phyloP scores from a whole-genome alignment of 2,113 vertebrate genomes.

The Benitochromis conjunctus region DNA sequence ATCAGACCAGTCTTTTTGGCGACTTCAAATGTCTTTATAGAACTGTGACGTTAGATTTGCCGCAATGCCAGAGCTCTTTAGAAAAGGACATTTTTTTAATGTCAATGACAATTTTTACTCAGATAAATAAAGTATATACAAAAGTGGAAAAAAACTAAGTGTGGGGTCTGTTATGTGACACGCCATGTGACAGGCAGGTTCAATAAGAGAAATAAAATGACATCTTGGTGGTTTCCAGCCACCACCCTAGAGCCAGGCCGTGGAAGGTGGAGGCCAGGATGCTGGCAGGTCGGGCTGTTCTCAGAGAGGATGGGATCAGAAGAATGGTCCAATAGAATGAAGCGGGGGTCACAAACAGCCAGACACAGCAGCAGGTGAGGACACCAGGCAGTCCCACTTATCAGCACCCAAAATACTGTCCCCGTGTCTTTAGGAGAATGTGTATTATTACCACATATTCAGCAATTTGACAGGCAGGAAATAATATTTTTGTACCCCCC shows the following conservation, averaged over 20 bases:
- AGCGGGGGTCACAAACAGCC: fast-evolving
- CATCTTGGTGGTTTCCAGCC: neutral
- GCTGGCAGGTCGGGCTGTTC: neutral
- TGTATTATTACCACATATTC: neutral
- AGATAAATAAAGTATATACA: neutral
- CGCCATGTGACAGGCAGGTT: fast-evolving
- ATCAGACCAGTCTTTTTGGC: neutral
- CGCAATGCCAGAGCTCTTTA: fast-evolving
- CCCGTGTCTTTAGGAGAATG: fast-evolving
- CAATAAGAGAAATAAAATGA: fast-evolving
- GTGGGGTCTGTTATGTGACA: neutral
- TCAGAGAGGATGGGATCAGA: neutral
- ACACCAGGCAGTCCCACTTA: fast-evolving
- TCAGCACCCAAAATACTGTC: neutral
- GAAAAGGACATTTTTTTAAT: neutral
- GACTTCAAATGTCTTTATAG: neutral
- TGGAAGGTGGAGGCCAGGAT: neutral
- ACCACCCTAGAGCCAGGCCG: neutral
- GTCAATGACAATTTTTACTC: neutral
- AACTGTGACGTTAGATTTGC: neutral
- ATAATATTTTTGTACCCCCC: fast-evolving
- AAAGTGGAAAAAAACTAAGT: fast-evolving
- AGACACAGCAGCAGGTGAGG: neutral
- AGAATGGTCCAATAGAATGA: neutral
- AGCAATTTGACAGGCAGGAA: neutral